Percentiles rank a stretch among this genome's conserved stretches.
Conservation (phyloP, 2,113 vertebrate genomes). For the Todiramphus chloris region DNA sequence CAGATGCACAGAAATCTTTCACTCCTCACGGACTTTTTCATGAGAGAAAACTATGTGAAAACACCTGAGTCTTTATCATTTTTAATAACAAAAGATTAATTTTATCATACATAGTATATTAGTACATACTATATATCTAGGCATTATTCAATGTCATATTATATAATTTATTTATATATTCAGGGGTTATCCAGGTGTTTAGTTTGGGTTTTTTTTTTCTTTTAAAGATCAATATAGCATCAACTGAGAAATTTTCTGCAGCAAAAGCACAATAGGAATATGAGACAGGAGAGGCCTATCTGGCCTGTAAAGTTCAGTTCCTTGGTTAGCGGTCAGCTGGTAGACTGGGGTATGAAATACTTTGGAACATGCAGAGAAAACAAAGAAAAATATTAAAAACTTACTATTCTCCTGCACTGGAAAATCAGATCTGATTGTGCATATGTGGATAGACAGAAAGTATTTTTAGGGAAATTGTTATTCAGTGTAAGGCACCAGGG, state of each 20-base stretch:
- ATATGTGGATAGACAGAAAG: neutral
- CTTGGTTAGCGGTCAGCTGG: neutral
- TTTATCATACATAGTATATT: neutral
- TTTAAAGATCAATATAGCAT: neutral
- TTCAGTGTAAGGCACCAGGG: neutral
- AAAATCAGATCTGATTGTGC: neutral
- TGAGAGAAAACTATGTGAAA: neutral
- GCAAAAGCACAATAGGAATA: neutral
- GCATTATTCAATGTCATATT: neutral
- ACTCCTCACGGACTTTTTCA: accelerated
- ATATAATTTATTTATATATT: neutral
- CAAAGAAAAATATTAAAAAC: neutral
- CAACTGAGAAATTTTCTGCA: neutral
- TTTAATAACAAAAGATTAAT: neutral
- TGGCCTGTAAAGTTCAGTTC: neutral
- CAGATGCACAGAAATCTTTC: neutral
- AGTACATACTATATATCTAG: neutral
- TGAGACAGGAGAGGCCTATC: neutral
- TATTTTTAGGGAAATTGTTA: neutral
- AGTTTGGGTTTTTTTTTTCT: neutral
- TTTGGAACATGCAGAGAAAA: neutral
- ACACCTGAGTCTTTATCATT: neutral
- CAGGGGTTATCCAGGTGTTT: neutral
- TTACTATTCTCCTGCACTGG: neutral
- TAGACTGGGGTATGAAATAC: neutral